Conservation (phyloP, 2,888 invertebrate genomes). For the Drosophila percnosoma region DNA sequence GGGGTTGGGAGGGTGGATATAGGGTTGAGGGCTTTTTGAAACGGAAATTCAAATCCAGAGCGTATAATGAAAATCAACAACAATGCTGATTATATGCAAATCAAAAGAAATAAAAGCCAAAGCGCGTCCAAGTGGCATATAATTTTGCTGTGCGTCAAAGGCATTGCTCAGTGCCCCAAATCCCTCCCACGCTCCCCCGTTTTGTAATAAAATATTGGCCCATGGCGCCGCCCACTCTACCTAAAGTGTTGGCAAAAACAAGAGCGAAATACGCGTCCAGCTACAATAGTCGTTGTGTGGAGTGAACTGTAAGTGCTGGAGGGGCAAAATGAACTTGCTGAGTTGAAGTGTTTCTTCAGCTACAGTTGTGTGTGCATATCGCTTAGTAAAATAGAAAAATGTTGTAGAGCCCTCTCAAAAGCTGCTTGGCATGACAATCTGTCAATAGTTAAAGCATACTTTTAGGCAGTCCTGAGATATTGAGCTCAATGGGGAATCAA, state of each 20-base stretch:
- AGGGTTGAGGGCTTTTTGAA: conserved; percentile 16
- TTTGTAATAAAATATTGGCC: conserved; percentile 36
- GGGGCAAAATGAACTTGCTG: background rate
- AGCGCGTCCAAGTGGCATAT: conserved; percentile 55
- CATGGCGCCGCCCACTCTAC: background rate
- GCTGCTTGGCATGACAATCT: conserved; percentile 55
- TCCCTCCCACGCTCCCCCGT: background rate
- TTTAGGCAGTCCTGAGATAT: conserved; percentile 41
- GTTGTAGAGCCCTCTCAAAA: conserved; percentile 29
- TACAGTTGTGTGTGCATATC: conserved; percentile 46
- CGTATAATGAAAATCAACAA: conserved; percentile 56
- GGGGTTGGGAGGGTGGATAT: background rate
- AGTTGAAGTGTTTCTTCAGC: background rate
- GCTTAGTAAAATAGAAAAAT: conserved; percentile 23
- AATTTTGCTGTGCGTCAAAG: conserved; percentile 67
- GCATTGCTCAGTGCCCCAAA: conserved; percentile 19
- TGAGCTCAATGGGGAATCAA: background rate
- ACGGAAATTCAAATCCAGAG: conserved; percentile 40
- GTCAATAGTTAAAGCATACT: conserved; percentile 51
- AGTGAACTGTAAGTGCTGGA: background rate
- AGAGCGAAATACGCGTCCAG: conserved; percentile 37
- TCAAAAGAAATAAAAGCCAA: conserved; percentile 67
- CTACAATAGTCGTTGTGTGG: conserved; percentile 37
- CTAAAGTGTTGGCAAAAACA: conserved; percentile 27
- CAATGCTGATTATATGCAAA: conserved; percentile 77